Base-by-base conservation (phyloP, 2,888 invertebrate species). In the Blomia tropicalis region DNA sequence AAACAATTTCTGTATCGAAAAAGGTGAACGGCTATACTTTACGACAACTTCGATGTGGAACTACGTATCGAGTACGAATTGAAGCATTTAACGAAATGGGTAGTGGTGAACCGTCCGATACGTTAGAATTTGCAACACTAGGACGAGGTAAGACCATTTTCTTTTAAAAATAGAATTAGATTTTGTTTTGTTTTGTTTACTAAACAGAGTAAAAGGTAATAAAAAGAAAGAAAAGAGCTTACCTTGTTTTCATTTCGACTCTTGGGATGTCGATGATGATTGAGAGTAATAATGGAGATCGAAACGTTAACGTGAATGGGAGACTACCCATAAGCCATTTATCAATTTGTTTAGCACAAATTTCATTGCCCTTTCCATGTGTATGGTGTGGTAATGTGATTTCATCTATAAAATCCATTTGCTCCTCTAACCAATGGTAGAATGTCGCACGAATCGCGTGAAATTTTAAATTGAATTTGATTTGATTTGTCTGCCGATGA, bases 81-180 rank as follows among this genome's bases (percentile, higher is more conserved):
- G 67, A 70, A 27, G 74, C 73, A 7, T 70, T 70, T 14, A 74
- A 74, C 66, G 69, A 71, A 23, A 69, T 74, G 1, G 74, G 75
- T 0, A 67, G 68, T 30, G 71, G 74, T 30, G 66, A 68, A 29
- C 70, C 72, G 0, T 72, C 73, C 62, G 67, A 69, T 17, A 70
- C 69, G 29, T 66, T 73, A 7, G 64, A 69, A 0, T 70, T 71
- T 4, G 69, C 69, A 14, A 71, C 73, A 31, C 67, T 69, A 30
- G 74, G 74, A 60, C 72, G 72, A 70, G 71, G 73, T 53, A 43
- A 41, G 11, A 31, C 23, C 32, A 14, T 43, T 14, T 41, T 41
- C 14, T 41, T 41, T 41, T 14, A 27, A 47, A 7, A 47, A 47
- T 14, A 27, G 5, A 47, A 47, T 25, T n/a, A n/a, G 27, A 27